Evolutionary conservation across 2,888 invertebrate genomes (phyloP).

Genomic region (Dioctria rufipes): DNA sequence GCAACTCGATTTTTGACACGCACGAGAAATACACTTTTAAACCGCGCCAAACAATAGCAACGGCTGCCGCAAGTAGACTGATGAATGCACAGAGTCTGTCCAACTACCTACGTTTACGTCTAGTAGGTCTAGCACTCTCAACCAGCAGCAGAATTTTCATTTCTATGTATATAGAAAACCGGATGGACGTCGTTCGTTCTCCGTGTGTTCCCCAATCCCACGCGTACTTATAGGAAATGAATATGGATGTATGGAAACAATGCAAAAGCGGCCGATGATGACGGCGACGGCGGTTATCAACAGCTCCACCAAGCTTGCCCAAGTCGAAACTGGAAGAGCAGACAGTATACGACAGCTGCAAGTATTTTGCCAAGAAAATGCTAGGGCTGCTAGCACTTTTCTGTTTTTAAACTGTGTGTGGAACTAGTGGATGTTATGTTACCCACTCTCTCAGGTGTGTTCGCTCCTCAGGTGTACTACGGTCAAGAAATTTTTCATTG

Average conservation of each 20-base stretch:
- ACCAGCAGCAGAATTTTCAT: background rate
- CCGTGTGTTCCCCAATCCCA: background rate
- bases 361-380: background rate
- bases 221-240: background rate
- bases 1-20: background rate
- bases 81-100: conserved; percentile 32
- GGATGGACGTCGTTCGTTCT: conserved; percentile 22
- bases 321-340: background rate
- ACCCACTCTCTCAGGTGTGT: background rate
- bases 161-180: background rate
- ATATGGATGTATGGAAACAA: background rate
- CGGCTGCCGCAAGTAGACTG: conserved; percentile 38
- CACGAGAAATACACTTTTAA: background rate
- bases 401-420: too few relatives aligned
- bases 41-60: conserved; percentile 19
- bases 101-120: background rate
- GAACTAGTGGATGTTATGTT: background rate
- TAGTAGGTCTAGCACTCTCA: conserved; percentile 1
- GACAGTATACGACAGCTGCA: background rate
- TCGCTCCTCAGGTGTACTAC: background rate
- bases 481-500: conserved; percentile 1
- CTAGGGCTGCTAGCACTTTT: background rate
- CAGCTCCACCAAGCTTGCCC: background rate
- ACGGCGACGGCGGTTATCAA: conserved; percentile 6
- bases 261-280: background rate